Evolutionary conservation across 2,797 vertebrate genomes (phyloP), one percentile per base, ranked within the genome.

Genomic region (Pantherophis alleghaniensis): DNA sequence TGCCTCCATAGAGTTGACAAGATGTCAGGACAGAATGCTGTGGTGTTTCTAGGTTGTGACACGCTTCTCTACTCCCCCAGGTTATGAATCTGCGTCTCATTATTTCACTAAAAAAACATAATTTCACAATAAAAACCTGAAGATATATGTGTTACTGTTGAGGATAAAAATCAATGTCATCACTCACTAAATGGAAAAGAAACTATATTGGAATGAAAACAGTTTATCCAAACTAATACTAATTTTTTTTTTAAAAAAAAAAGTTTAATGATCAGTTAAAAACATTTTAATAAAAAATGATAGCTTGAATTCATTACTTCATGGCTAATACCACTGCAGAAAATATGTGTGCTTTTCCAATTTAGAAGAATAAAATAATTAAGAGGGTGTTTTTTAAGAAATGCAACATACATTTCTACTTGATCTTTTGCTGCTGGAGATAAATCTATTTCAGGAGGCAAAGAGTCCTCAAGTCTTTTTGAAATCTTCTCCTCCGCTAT

Each of bases 391-490:
- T 22, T 87, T 87, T 51, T 7, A 89, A 61, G 26, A 63, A 74
- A 83, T 47, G 74, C 88, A 88, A 96, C 99, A 96, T 98, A 99
- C 99, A 99, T 99, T 98, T 99, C 99, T 98, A 99, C 99, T 98
- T 99, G 99, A 98, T 99, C 99, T 98, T 99, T 99, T 95, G 98
- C 98, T 97, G 99, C 98, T 94, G 98, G 98, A 95, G 99, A 99
- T 96, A 99, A 98, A 94, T 98, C 98, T 97, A 98, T 97, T 96
- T 99, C 99, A 90, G 99, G 99, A 98, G 99, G 99, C 96, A 98
- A 98, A 96, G 98, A 98, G 96, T 97, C 98, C 97, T 99, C 99
- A 94, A 98, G 97, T 97, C 99, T 99, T 96, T 99, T 99, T 96
- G 98, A 98, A 97, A 98, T 98, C 97, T 98, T 99, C 97, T 99